Base-by-base conservation (phyloP, 2,888 invertebrate genomes). In the Tryphoninae sp. region DNA sequence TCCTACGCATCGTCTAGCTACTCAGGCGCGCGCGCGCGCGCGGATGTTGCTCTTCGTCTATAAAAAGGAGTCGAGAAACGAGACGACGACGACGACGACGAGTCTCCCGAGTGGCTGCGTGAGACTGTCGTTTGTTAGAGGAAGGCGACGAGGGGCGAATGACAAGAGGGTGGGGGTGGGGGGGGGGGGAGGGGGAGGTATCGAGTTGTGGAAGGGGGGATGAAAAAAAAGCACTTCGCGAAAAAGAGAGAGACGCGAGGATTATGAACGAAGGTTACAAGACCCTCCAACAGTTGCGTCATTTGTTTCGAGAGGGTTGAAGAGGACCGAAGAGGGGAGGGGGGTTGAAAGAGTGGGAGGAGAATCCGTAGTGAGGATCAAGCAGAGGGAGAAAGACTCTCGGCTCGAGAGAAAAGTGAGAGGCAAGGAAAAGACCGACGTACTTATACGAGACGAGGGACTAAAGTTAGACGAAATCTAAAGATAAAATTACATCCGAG, bases 401-500 rank as follows among this genome's bases (percentile, higher is more conserved):
- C 33, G 33, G 7, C 33, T 4, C 33, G 33, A 33, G 33, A 33
- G 6, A 33, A 33, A 33, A 33, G 33, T 6, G 11, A 45, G 23
- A 51, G 51, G 13, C 4, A 26, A 3, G 7, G 51, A 11, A 53
- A 45, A 49, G 22, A 22, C 19, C 0, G 13, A 40, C n/a, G 9
- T 16, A n/a, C 19, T 19, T 19, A 62, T 42, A 40, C 13, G 13
- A 86, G 76, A 88, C 85, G 64, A 64, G 74, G 11, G 87, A 89
- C 82, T 89, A 89, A 86, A 89, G 89, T 77, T 87, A 90, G 82
- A 83, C 90, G 89, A 19, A 90, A 90, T 81, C 87, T 89, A 72
- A 88, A 89, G 84, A 89, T 90, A 75, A 89, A 90, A 89, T 78
- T 78, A 87, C 88, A 9, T 84, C 84, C 84, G 80, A 90, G 82